Evolutionary conservation across 2,888 invertebrate genomes (phyloP), one percentile per base, ranked within the genome.

Genomic region (Lacanobia oleracea): DNA sequence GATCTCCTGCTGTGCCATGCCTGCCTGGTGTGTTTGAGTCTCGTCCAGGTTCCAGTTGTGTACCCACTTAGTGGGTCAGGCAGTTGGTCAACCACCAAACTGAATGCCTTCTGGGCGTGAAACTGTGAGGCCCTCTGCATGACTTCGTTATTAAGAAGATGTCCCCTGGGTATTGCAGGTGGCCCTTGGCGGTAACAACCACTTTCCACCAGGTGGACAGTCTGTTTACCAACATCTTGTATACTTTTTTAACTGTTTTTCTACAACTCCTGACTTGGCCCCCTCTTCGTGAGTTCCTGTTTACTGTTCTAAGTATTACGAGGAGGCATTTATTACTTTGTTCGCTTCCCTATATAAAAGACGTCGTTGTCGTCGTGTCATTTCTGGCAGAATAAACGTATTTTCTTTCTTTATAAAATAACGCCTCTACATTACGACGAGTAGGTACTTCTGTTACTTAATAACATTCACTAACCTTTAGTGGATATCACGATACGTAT

Each of bases 381-480:
- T n/a, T n/a, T n/a, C n/a, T n/a, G n/a, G n/a, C n/a, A n/a, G n/a
- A n/a, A n/a, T n/a, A n/a, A n/a, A n/a, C n/a, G n/a, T n/a, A n/a
- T n/a, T n/a, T n/a, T n/a, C n/a, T n/a, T n/a, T n/a, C n/a, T n/a
- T n/a, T 73, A 68, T 65, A 66, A 40, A 63, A 64, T 33, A 63
- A 53, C 72, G 67, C 56, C 37, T 69, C 43, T 45, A 27, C 60
- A 23, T 37, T 33, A 54, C 37, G 14, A 53, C 21, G n/a, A 61
- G 37, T 27, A 48, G 56, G n/a, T n/a, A n/a, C n/a, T 63, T 16
- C 14, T 63, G 63, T 37, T 43, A 68, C 64, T 57, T 53, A 61
- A 64, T 67, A 56, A 48, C 21, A 61, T 61, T 61, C 56, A 62
- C 48, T 79, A n/a, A 74, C 64, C 72, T 77, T 70, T 73, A 7